Conservation (phyloP, 2,888 invertebrate species). For the Didymodactylos carnosus region DNA sequence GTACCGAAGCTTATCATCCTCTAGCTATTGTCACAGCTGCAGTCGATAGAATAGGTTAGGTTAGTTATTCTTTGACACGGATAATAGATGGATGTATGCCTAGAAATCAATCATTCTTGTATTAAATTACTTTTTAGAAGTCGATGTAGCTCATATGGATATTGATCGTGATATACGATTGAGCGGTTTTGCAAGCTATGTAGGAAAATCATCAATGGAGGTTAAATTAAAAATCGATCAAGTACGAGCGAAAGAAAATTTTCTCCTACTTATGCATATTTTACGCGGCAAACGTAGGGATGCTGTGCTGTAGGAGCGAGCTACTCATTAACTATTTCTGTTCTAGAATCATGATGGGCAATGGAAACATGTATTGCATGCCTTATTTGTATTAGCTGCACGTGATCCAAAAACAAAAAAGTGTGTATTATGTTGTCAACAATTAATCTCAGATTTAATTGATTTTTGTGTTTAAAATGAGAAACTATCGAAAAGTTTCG, state of each 20-base stretch:
- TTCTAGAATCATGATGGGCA: slow-evolving; percentile 15
- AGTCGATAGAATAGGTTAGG: slow-evolving; percentile 47
- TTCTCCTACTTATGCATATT: neutral
- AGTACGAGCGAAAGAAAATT: slow-evolving; percentile 21
- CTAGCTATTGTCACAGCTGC: slow-evolving; percentile 50
- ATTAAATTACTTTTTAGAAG: slow-evolving; percentile 8
- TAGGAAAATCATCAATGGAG: slow-evolving; percentile 52
- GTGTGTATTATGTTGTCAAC: slow-evolving; percentile 17
- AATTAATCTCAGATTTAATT: neutral
- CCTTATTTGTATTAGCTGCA: slow-evolving; percentile 53
- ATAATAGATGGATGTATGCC: slow-evolving; percentile 16
- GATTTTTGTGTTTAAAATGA: neutral
- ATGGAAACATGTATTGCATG: slow-evolving; percentile 35
- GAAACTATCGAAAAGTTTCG: neutral
- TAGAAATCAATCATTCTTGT: neutral
- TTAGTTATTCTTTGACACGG: too few relatives aligned
- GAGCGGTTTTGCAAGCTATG: slow-evolving; percentile 54
- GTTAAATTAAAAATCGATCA: slow-evolving; percentile 52
- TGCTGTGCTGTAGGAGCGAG: slow-evolving; percentile 9
- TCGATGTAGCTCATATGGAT: slow-evolving; percentile 13
- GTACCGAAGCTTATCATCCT: too few relatives aligned
- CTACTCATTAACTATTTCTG: neutral
- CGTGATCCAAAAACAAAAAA: slow-evolving; percentile 38
- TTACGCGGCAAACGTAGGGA: slow-evolving; percentile 17
- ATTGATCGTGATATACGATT: slow-evolving; percentile 45